These are phyloP conservation scores for Chromobotia macracanthus DNA, from an alignment of 2,797 vertebrate species.

Conservation along the genomic window DNA sequence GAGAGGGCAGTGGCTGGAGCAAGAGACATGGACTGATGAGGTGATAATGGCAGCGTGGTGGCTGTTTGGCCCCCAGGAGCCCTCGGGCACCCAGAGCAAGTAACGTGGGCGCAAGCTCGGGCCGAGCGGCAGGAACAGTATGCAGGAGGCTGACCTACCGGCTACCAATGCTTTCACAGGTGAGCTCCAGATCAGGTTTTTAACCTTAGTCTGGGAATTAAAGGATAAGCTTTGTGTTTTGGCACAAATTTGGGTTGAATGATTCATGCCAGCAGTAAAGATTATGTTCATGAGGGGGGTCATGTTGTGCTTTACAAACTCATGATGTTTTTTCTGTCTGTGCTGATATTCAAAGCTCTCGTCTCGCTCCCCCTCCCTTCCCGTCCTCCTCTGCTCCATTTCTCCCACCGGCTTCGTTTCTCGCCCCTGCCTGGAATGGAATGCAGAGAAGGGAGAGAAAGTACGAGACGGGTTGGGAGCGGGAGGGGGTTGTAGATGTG, in stretches of 20 bases:
- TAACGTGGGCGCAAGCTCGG: conserved; percentile 72
- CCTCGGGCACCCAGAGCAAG: conserved; percentile 76
- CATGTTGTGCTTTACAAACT: conserved; percentile 30
- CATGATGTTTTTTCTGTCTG: conserved; percentile 18
- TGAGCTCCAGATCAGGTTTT: conserved; percentile 29
- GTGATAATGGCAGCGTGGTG: conserved; percentile 88
- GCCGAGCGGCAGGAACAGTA: conserved; percentile 66
- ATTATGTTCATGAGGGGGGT: conserved; percentile 32
- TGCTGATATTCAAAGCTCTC: conserved; percentile 28
- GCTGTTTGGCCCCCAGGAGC: conserved; percentile 73
- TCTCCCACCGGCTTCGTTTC: conserved; percentile 46
- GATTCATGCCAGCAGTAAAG: conserved; percentile 27
- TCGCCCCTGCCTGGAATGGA: conserved; percentile 62
- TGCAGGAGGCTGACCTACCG: conserved; percentile 63
- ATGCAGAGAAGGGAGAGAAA: conserved; percentile 51
- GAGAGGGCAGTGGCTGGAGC: conserved; percentile 55
- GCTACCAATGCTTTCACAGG: conserved; percentile 65
- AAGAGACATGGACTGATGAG: conserved; percentile 78
- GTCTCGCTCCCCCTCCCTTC: conserved; percentile 29
- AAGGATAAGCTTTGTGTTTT: background rate
- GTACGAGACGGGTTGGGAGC: conserved; percentile 20
- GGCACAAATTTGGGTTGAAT: background rate
- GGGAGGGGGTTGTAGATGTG: conserved; percentile 19
- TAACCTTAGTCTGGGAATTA: background rate
- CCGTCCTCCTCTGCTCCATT: conserved; percentile 49